phyloP scores from a whole-genome alignment of 2,113 vertebrate genomes.

The Callospermophilus lateralis region DNA sequence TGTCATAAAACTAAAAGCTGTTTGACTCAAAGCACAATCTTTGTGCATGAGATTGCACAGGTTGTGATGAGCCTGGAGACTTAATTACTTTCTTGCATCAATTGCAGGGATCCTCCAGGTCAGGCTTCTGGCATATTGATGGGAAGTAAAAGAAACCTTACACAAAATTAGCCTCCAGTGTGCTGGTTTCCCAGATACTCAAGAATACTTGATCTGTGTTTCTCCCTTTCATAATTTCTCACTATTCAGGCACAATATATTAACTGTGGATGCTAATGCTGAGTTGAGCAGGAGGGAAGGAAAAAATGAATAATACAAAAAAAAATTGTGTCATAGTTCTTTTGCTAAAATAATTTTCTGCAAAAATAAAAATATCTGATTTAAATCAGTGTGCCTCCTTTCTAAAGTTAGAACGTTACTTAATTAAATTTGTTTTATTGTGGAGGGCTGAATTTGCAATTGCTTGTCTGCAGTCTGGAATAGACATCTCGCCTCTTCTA shows the following conservation, averaged over 20 bases:
- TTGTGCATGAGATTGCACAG: conserved; percentile 71
- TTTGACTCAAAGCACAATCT: conserved; percentile 78
- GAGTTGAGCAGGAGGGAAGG: not conserved
- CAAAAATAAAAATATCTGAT: not conserved
- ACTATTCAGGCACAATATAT: conserved; percentile 19
- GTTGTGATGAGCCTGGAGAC: conserved; percentile 82
- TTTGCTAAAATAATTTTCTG: conserved; percentile 67
- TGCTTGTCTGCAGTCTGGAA: conserved; percentile 34
- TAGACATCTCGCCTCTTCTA: conserved; percentile 55
- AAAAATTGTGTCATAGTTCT: not conserved
- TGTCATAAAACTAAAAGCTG: conserved; percentile 80
- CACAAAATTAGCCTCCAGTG: conserved; percentile 66
- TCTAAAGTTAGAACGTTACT: conserved; percentile 60
- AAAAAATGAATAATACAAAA: not conserved
- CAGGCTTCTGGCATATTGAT: conserved; percentile 82
- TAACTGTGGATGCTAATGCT: not conserved
- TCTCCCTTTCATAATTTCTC: conserved; percentile 66
- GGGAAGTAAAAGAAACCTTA: conserved; percentile 75
- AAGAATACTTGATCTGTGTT: conserved; percentile 60
- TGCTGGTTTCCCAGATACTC: conserved; percentile 67
- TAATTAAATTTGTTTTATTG: conserved; percentile 63
- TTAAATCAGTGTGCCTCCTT: conserved; percentile 52
- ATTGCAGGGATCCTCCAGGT: conserved; percentile 79
- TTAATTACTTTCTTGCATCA: conserved; percentile 85
- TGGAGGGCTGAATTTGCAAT: conserved; percentile 46